Base-by-base conservation (phyloP, 2,888 invertebrate species). In the Cephonodes hylas region DNA sequence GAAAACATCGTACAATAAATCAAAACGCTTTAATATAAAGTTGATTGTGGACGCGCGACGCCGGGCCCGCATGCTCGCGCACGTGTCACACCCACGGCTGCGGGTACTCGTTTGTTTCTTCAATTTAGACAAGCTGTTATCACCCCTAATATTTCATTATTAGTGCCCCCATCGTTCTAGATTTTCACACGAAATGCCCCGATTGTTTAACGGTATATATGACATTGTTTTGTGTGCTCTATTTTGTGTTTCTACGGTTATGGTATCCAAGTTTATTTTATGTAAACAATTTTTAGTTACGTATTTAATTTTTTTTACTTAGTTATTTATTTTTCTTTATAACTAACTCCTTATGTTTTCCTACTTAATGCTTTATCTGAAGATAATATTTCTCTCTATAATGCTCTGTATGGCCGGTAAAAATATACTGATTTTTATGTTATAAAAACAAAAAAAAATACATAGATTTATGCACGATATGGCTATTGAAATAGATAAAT, bases 151-250 rank as follows among this genome's bases (percentile, higher is more conserved):
- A 66, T 66, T 71, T 71, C 73, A 78, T 84, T 82, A 68, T 70
- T 66, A 81, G 79, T 84, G 83, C 89, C 89, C 89, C 71, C 80
- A 90, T 90, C 74, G 80, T 74, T 80, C 83, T 85, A 83, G 77
- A 87, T 89, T 86, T 85, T 86, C 87, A 88, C 86, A 85, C 80
- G 80, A 73, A 73, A 74, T 66, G 63, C 70, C 68, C 64, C 71
- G 67, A 76, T 79, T 77, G 67, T 53, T 65, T 66, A 66, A 65
- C 66, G 63, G 65, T 67, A 22, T 15, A 18, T 18, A 18, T 31
- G 53, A 53, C 53, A 53, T 31, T 31, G 53, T 31, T 58, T 38
- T 38, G 22, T 38, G 38, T 1, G 13, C 31, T 38, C 34, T 57
- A 22, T 57, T 10, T 58, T 15, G 8, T 42, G 58, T 42, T n/a